Evolutionary conservation across 2,888 invertebrate species (phyloP), one percentile per base, ranked within the genome.

Genomic region (Scaptodrosophila latifasciaeformis): DNA sequence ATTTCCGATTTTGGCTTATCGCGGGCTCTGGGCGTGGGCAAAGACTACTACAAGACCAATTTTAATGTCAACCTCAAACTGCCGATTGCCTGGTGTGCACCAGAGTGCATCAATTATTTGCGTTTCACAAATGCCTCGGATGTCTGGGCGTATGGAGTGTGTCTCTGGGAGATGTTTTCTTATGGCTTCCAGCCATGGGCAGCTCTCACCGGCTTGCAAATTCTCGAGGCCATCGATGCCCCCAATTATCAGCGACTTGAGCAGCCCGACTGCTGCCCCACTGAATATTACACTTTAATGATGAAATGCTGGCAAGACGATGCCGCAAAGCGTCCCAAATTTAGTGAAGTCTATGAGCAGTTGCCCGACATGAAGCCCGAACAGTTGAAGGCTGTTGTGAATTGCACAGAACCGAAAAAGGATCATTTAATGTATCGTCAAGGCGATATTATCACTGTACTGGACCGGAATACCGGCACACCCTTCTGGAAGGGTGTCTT

Each of bases 161-260:
- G 97, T n/a, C 88, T 99, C 0, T 99, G 99, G 99, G 99, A 99
- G 87, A 96, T 99, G 96, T 99, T 99, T 86, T 96, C 96, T 0
- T 99, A 98, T 82, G 99, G 99, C 1, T 96, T 96, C 84, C 97
- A 98, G 86, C 99, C 99, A 0, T 99, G 99, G 99, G 95, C 95
- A 0, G 97, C 96, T 0, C 89, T 96, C 47, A 96, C 96, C 0
- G 96, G 96, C 0, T 93, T 96, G 66, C 96, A 97, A 87, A 99
- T 99, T 67, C 87, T 99, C 3, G 96, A 96, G 86, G 95, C 97
- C 3, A 97, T 99, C 54, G 98, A 99, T 86, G 92, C 94, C 57
- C 97, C 97, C 21, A 93, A 95, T 84, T 94, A 90, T 84, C 94
- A 93, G 90, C 90, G 97, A 57, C 87, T 98, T 62, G 97, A 97